Conservation (phyloP, 1,140 invertebrate genomes). For the Calliphora vicina region DNA sequence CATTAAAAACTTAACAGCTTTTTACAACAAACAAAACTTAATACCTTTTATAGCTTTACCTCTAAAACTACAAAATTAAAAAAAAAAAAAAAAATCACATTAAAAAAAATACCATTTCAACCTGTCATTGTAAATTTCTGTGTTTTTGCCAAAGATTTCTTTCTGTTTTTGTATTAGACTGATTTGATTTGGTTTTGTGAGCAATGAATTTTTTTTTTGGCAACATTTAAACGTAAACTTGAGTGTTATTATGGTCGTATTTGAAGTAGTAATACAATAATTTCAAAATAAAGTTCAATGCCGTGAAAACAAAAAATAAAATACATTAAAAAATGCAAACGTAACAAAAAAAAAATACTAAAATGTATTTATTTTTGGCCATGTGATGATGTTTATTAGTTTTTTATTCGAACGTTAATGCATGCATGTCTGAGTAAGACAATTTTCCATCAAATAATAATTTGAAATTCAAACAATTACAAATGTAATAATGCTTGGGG, state of each 20-base stretch:
- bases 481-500: background rate
- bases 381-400: background rate
- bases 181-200: background rate
- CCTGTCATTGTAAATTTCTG: background rate
- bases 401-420: background rate
- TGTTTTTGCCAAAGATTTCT: background rate
- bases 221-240: background rate
- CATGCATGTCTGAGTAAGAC: slow-evolving; percentile 4
- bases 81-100: too few species aligned
- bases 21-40: background rate
- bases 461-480: background rate
- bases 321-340: background rate
- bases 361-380: background rate
- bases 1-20: background rate
- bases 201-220: background rate
- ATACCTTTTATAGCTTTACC: background rate
- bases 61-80: background rate
- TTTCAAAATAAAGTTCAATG: slow-evolving; percentile 5
- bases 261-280: background rate
- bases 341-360: background rate
- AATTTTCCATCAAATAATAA: background rate
- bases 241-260: background rate
- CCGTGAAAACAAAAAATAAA: background rate
- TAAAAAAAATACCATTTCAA: background rate
- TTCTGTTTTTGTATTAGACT: background rate